A percentile compares a stretch with the other conserved stretches of the same genome.
Evolutionary conservation across 2,888 invertebrate genomes (phyloP).

Genomic region (Saturnia pavonia): DNA sequence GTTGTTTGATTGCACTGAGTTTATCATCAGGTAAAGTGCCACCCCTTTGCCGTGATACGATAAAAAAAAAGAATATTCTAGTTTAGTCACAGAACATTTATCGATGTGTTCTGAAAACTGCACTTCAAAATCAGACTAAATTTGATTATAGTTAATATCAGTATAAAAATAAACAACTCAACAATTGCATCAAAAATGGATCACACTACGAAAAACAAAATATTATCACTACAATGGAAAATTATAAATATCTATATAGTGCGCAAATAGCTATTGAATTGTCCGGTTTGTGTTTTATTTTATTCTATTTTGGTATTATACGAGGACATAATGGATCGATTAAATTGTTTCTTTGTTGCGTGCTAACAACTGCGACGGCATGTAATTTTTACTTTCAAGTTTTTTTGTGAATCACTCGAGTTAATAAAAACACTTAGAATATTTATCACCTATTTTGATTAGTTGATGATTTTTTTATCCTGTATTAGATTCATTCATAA

Average conservation of each 20-base stretch:
- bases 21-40: no score
- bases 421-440: not conserved
- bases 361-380: slow-evolving; percentile 26
- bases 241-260: not conserved
- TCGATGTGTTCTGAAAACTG: no score
- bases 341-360: not conserved
- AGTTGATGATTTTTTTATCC: not conserved
- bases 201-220: not conserved
- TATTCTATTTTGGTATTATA: not conserved
- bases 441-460: not conserved
- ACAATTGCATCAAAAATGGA: no score
- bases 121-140: no score
- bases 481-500: not conserved
- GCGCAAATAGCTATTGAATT: not conserved
- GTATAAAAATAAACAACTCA: not conserved
- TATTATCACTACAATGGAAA: not conserved
- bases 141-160: no score
- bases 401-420: slow-evolving; percentile 14
- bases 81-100: no score
- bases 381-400: slow-evolving; percentile 24
- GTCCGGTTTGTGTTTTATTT: not conserved
- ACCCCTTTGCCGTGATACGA: no score
- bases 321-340: slow-evolving; percentile 9
- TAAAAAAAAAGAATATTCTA: no score
- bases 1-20: no score